A percentile compares a stretch with the other conserved stretches of the same genome.
These are phyloP conservation scores for Oenanthe melanoleuca DNA, from an alignment of 2,113 vertebrate species.

Conservation along the genomic window DNA sequence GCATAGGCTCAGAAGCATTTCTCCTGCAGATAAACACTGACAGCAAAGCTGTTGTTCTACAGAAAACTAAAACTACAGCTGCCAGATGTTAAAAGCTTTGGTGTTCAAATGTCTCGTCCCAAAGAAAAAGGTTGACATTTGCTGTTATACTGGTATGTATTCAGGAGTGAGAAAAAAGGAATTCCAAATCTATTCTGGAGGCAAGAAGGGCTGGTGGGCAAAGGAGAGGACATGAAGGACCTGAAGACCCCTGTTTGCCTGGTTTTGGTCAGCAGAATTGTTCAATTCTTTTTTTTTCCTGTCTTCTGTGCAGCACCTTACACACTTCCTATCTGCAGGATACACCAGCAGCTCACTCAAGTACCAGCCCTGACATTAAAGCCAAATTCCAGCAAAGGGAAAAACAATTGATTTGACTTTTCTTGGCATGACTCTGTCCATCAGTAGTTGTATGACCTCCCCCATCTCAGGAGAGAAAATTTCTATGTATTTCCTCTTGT, in stretches of 20 bases:
- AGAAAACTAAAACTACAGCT: slow-evolving; percentile 45
- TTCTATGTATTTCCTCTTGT: background rate
- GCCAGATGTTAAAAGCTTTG: slow-evolving; percentile 50
- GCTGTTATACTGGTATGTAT: background rate
- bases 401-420: background rate
- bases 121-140: slow-evolving; percentile 6
- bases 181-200: background rate
- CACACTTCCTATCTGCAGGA: background rate
- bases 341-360: background rate
- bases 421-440: background rate
- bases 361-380: background rate
- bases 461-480: background rate
- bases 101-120: background rate
- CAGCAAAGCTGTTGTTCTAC: slow-evolving; percentile 56
- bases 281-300: background rate
- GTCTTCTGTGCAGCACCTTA: background rate
- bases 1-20: slow-evolving; percentile 35
- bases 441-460: background rate
- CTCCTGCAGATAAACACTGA: slow-evolving; percentile 37
- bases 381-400: background rate
- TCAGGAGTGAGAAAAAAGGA: background rate
- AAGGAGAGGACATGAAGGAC: background rate
- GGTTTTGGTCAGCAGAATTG: background rate
- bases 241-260: background rate
- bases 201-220: background rate